Evolutionary conservation across 2,113 vertebrate genomes (phyloP), one percentile per base, ranked within the genome.

Genomic region (Rhegmatorhina hoffmannsi): DNA sequence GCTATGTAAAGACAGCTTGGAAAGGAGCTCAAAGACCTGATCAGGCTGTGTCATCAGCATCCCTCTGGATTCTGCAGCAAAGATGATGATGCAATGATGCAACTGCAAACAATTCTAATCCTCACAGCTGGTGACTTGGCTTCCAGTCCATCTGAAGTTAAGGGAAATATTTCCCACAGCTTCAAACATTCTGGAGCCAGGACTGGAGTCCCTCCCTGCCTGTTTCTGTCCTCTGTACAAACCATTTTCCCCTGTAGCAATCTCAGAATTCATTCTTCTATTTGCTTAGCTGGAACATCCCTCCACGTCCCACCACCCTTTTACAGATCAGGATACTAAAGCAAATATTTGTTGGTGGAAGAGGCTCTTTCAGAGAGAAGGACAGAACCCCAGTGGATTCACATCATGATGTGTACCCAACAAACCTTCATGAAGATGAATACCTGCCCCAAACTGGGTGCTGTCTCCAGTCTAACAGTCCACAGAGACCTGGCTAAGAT

Each of bases 91-190:
- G 74, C 86, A 90, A 44, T 72, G 92, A 88, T 74, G 80, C 74
- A 84, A 95, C 56, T 72, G 84, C 74, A 91, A 92, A 87, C 63
- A 92, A 69, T 85, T 94, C 70, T 63, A 76, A 68, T 94, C 70
- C 63, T 95, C 53, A 77, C 88, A 96, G 81, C 84, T 95, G 88
- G 53, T 53, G 91, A 36, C 70, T 78, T 91, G 90, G 78, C 73
- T 93, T 74, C 31, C 47, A 78, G 62, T 50, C 50, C 63, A 73
- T 92, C 44, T 84, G 69, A 89, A 91, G 73, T 68, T 82, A 87
- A 82, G 34, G 40, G n/a, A 59, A 89, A 36, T 80, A 55, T 88
- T 95, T 94, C 85, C 64, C 56, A 74, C 63, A 74, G 64, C 44
- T 95, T 83, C 84, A 85, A 81, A 50, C 3, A 60, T 77, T 87